Evolutionary conservation across 2,797 vertebrate genomes (phyloP).

Genomic region (Sebastes baramenuke): DNA sequence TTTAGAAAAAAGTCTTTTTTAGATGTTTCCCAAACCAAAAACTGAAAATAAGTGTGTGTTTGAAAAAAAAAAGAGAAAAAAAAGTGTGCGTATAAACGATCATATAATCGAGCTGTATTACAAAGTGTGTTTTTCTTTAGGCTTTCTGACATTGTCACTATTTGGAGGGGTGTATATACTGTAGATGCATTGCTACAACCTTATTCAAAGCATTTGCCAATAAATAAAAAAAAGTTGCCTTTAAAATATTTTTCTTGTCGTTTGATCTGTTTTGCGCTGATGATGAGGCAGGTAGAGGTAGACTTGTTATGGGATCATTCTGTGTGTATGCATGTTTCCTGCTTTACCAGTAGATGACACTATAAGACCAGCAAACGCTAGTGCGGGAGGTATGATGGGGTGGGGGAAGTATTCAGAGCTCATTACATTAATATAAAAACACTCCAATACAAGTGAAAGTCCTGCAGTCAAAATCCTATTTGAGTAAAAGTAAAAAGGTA

Average conservation of each 20-base stretch:
- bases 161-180: conserved; percentile 49
- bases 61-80: conserved; percentile 41
- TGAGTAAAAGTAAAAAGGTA: not conserved
- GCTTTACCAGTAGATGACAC: not conserved
- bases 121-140: conserved; percentile 55
- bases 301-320: not conserved
- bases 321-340: not conserved
- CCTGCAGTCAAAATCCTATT: not conserved
- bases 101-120: conserved; percentile 62
- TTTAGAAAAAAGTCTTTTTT: conserved; percentile 62
- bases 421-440: not conserved
- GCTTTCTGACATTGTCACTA: conserved; percentile 49
- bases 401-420: not conserved
- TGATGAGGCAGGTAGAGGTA: not conserved
- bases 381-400: not conserved
- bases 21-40: conserved; percentile 80
- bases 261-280: not conserved
- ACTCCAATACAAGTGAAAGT: not conserved
- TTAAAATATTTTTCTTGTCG: conserved; percentile 21
- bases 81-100: conserved; percentile 70
- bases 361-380: not conserved
- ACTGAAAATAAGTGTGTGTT: conserved; percentile 63
- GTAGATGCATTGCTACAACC: conserved; percentile 54
- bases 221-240: conserved; percentile 72
- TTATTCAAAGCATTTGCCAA: conserved; percentile 73